Percentiles rank a stretch among this genome's conserved stretches.
These are phyloP conservation scores for Molossus alvarezi DNA, from an alignment of 2,797 vertebrate species.

Conservation along the genomic window DNA sequence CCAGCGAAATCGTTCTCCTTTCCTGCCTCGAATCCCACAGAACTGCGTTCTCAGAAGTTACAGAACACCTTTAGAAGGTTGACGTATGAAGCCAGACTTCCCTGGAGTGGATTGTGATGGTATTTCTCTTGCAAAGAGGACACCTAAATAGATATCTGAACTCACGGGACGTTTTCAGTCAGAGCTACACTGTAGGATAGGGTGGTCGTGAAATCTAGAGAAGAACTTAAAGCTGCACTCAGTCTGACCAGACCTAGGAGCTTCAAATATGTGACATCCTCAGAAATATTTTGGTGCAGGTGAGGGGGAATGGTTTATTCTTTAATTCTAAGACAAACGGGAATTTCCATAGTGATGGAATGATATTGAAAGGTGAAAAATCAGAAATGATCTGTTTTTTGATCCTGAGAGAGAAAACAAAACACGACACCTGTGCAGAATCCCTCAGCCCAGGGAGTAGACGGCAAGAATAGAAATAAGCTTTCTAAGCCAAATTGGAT, in stretches of 20 bases:
- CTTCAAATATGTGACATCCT: constrained; percentile 77
- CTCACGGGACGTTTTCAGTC: constrained; percentile 1
- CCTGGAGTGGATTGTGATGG: constrained; percentile 55
- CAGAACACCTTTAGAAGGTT: constrained; percentile 64
- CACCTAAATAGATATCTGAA: constrained; percentile 39
- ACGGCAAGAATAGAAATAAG: constrained; percentile 6
- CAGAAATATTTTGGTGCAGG: constrained; percentile 46
- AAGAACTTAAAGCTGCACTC: constrained; percentile 59
- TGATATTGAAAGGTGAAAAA: constrained; percentile 35
- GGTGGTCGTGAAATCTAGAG: constrained; percentile 44
- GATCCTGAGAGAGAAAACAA: background rate
- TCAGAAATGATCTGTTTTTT: constrained; percentile 31
- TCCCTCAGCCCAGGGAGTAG: background rate
- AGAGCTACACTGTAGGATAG: background rate
- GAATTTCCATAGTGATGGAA: background rate
- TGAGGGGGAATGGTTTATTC: background rate
- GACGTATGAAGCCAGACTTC: constrained; percentile 61
- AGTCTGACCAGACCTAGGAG: constrained; percentile 67
- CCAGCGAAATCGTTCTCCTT: constrained; percentile 73
- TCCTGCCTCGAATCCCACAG: constrained; percentile 74
- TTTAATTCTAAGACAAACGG: constrained; percentile 45
- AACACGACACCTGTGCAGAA: background rate
- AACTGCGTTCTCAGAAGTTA: constrained; percentile 67
- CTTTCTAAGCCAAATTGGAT: constrained; percentile 2
- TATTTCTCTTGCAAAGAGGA: constrained; percentile 44